phyloP scores from a whole-genome alignment of 2,888 invertebrate species.

The Xylota sylvarum region DNA sequence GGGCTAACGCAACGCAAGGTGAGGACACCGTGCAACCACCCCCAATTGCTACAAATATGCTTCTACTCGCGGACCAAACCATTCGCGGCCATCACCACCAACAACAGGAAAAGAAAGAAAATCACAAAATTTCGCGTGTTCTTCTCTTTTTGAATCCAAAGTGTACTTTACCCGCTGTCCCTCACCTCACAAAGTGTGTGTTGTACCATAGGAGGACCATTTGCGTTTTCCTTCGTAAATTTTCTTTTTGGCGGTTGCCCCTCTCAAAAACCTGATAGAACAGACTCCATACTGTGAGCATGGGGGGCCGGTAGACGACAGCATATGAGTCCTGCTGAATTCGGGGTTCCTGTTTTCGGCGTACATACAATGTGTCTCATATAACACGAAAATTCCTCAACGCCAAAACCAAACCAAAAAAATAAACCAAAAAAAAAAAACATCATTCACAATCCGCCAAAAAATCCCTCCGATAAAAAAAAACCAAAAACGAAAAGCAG shows the following conservation, averaged over 20 bases:
- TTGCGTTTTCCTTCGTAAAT: slow-evolving; percentile 55
- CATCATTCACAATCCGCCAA: slow-evolving; percentile 11
- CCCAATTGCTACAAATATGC: slow-evolving; percentile 23
- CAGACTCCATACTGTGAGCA: not conserved
- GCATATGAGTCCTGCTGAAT: slow-evolving; percentile 58
- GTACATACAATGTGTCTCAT: slow-evolving; percentile 73
- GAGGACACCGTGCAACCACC: slow-evolving; percentile 31
- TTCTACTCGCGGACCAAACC: slow-evolving; percentile 2
- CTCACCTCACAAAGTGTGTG: slow-evolving; percentile 43
- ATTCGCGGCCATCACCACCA: slow-evolving; percentile 30
- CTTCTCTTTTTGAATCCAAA: slow-evolving; percentile 41
- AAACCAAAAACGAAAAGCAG: slow-evolving; percentile 40
- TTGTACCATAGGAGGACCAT: slow-evolving; percentile 36
- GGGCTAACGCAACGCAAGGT: slow-evolving; percentile 77
- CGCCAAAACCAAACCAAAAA: slow-evolving; percentile 5
- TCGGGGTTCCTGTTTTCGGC: slow-evolving; percentile 64
- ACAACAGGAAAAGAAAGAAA: slow-evolving; percentile 53
- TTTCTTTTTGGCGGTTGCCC: slow-evolving; percentile 70
- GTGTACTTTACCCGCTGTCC: slow-evolving; percentile 21
- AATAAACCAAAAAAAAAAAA: slow-evolving; percentile 36
- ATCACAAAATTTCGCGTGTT: not conserved
- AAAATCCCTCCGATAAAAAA: not conserved
- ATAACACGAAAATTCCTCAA: slow-evolving; percentile 69
- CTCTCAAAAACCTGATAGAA: slow-evolving; percentile 38
- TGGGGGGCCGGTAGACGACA: too few species aligned